Evolutionary conservation across 2,797 vertebrate species (phyloP).

Genomic region (Spinus olivaceus): DNA sequence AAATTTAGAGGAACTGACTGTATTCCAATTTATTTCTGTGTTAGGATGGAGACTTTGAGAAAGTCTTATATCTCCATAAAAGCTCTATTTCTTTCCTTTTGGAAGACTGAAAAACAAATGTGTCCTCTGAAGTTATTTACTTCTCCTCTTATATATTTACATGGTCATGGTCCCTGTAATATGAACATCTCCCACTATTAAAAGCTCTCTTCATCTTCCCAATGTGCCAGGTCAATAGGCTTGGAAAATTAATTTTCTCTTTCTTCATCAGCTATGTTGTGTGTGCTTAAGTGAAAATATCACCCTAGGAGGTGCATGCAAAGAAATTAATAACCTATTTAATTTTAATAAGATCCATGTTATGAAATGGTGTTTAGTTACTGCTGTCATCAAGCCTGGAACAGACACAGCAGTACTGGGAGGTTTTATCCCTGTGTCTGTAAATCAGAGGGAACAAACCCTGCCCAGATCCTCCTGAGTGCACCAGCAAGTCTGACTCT

Average conservation of each 20-base stretch:
- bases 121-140: not conserved
- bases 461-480: not conserved
- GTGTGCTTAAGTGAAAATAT: not conserved
- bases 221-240: not conserved
- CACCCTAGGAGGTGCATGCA: not conserved
- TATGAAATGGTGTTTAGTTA: not conserved
- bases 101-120: not conserved
- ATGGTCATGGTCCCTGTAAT: not conserved
- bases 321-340: not conserved
- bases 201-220: not conserved
- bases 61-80: not conserved
- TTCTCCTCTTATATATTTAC: not conserved
- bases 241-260: not conserved
- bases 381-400: not conserved
- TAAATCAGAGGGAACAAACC: not conserved
- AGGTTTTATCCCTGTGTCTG: not conserved
- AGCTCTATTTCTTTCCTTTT: not conserved
- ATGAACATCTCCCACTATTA: not conserved
- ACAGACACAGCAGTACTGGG: accelerated
- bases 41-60: not conserved
- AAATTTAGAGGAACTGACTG: not conserved
- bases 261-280: not conserved
- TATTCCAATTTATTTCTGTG: not conserved
- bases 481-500: not conserved
- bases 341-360: not conserved